Evolutionary conservation across 1,140 invertebrate genomes (phyloP).

Genomic region (Brachionus koreanus): DNA sequence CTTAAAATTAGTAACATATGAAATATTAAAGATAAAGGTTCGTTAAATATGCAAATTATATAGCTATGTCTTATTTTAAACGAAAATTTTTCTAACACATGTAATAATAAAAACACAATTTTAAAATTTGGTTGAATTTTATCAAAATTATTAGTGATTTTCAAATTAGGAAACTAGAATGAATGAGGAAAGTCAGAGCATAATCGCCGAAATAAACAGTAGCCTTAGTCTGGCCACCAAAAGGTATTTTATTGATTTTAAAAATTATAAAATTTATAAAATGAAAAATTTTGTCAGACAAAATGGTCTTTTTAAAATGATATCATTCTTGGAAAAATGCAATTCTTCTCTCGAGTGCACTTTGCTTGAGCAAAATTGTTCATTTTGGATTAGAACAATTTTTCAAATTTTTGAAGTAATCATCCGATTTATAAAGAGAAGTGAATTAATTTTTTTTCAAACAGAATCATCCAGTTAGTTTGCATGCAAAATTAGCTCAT

Average conservation of each 20-base stretch:
- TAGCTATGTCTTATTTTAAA: not conserved
- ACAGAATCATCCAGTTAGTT: conserved; percentile 26
- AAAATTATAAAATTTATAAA: not conserved
- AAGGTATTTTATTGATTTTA: not conserved
- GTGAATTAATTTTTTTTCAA: not conserved
- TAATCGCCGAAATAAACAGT: conserved; percentile 21
- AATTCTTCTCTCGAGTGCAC: not conserved
- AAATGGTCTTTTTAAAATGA: conserved; percentile 39
- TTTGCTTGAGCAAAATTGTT: conserved; percentile 16
- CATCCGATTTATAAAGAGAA: not conserved
- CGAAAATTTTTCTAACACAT: not conserved
- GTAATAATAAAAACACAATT: conserved; percentile 8
- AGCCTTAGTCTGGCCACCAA: not conserved
- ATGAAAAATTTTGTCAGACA: not conserved
- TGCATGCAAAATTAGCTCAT: conserved; percentile 17
- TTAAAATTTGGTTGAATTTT: not conserved
- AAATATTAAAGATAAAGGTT: not conserved
- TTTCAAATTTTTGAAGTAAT: conserved; percentile 37
- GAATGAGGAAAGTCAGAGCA: not conserved
- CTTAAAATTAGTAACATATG: too few relatives aligned
- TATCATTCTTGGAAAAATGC: conserved; percentile 24
- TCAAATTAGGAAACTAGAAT: not conserved
- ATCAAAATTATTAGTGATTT: not conserved
- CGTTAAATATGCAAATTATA: not conserved
- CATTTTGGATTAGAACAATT: conserved; percentile 20